Conservation (phyloP, 2,888 invertebrate species). For the Apamea anceps region DNA sequence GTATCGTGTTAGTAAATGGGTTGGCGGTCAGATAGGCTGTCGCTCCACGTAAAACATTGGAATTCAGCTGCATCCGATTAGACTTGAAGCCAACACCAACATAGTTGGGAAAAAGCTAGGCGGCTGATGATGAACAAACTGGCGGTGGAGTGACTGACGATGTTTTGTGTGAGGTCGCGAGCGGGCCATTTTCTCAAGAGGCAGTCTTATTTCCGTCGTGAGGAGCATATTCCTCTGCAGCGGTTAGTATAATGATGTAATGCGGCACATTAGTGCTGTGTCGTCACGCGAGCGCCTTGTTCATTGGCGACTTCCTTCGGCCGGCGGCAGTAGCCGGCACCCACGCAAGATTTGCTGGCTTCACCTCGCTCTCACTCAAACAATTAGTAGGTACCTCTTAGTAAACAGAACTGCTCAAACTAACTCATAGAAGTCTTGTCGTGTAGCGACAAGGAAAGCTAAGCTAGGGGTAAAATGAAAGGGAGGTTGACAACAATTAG, state of each 20-base stretch:
- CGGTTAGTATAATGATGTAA: slow-evolving; percentile 71
- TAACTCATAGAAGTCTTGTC: background rate
- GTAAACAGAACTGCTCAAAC: slow-evolving; percentile 9
- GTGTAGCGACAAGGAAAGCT: too few species aligned
- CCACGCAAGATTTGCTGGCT: slow-evolving; percentile 40
- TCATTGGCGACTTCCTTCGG: slow-evolving; percentile 74
- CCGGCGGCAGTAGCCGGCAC: slow-evolving; percentile 42
- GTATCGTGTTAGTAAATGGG: background rate
- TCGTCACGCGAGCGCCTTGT: slow-evolving; percentile 58
- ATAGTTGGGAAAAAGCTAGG: background rate
- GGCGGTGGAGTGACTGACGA: background rate
- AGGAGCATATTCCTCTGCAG: slow-evolving; percentile 61
- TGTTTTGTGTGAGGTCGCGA: background rate
- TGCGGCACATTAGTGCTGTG: slow-evolving; percentile 58
- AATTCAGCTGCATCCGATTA: background rate
- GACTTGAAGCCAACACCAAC: background rate
- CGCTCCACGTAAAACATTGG: too few species aligned
- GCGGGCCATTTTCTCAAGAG: slow-evolving; percentile 49
- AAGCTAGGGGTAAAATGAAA: too few species aligned
- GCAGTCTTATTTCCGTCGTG: slow-evolving; percentile 68
- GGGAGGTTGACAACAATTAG: too few species aligned
- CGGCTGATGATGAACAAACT: background rate
- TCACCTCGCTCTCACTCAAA: slow-evolving; percentile 6
- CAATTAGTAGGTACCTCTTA: slow-evolving; percentile 8
- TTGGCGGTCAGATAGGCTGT: background rate